A percentile compares a stretch with the other conserved stretches of the same genome.
Evolutionary conservation across 2,113 vertebrate genomes (phyloP).

Genomic region (Chaetura pelagica): DNA sequence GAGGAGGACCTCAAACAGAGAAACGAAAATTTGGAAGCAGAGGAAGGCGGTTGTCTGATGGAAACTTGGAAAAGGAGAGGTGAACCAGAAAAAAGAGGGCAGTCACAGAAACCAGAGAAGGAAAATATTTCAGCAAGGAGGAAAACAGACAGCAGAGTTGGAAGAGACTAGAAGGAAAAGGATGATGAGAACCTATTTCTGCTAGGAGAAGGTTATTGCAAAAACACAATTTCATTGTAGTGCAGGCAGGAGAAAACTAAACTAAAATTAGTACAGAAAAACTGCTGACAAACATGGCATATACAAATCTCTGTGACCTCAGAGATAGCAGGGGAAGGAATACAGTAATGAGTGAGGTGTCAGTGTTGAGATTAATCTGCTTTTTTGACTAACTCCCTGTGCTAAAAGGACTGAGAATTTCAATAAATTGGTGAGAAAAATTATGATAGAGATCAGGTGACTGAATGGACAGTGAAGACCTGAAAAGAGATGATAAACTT

Average conservation of each 20-base stretch:
- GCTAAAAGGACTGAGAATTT: not conserved
- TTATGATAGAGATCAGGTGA: not conserved
- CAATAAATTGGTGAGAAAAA: not conserved
- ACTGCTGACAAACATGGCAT: not conserved
- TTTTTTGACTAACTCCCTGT: not conserved
- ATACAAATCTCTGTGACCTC: not conserved
- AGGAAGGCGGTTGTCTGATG: conserved; percentile 19
- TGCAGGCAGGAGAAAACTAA: not conserved
- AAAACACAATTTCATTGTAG: not conserved
- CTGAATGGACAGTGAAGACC: not conserved
- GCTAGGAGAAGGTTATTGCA: not conserved
- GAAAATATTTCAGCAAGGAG: conserved; percentile 45
- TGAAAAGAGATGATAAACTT: not conserved
- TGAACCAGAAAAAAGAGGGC: not conserved
- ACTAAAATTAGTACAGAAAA: not conserved
- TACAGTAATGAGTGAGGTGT: not conserved
- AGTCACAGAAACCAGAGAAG: conserved; percentile 4
- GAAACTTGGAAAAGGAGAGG: conserved; percentile 49
- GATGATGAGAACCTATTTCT: not conserved
- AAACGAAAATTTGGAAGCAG: not conserved
- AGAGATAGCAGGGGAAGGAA: not conserved
- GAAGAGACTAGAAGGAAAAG: not conserved
- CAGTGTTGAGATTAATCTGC: not conserved
- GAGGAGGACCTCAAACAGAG: not conserved
- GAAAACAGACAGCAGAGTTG: not conserved